phyloP scores from a whole-genome alignment of 2,113 vertebrate species.

The Rhinichthys klamathensis region DNA sequence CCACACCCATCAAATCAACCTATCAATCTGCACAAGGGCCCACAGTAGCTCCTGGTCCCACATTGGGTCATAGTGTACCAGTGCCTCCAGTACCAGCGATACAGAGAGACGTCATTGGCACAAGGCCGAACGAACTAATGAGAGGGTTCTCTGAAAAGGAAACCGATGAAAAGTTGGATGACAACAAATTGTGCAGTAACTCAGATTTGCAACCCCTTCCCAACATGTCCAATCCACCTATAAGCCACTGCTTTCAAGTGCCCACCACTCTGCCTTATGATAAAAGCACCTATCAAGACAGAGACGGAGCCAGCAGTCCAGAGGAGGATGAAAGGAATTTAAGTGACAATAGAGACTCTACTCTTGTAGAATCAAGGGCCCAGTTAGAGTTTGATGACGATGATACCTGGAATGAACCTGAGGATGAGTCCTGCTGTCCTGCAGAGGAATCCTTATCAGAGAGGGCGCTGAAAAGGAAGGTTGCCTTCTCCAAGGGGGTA shows the following conservation, averaged over 20 bases:
- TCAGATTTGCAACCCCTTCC: conserved; percentile 60
- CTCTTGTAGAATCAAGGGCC: conserved; percentile 65
- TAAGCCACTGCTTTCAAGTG: conserved; percentile 60
- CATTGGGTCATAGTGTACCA: not conserved
- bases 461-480: conserved; percentile 81
- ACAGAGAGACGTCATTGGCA: not conserved
- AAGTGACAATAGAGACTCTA: conserved; percentile 63
- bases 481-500: conserved; percentile 76
- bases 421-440: conserved; percentile 67
- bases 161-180: conserved; percentile 52
- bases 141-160: conserved; percentile 9
- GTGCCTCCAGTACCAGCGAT: not conserved
- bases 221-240: conserved; percentile 31
- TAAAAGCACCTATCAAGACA: conserved; percentile 72
- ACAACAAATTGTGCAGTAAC: conserved; percentile 54
- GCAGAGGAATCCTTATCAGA: conserved; percentile 55
- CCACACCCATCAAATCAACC: conserved; percentile 87
- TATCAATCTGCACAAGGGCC: conserved; percentile 31
- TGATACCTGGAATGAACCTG: conserved; percentile 90
- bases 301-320: conserved; percentile 54
- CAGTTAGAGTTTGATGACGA: conserved; percentile 88
- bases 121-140: not conserved
- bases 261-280: conserved; percentile 66
- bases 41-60: not conserved
- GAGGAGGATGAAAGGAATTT: conserved; percentile 53